phyloP scores from a whole-genome alignment of 2,888 invertebrate species.

The Maniola hyperantus region DNA sequence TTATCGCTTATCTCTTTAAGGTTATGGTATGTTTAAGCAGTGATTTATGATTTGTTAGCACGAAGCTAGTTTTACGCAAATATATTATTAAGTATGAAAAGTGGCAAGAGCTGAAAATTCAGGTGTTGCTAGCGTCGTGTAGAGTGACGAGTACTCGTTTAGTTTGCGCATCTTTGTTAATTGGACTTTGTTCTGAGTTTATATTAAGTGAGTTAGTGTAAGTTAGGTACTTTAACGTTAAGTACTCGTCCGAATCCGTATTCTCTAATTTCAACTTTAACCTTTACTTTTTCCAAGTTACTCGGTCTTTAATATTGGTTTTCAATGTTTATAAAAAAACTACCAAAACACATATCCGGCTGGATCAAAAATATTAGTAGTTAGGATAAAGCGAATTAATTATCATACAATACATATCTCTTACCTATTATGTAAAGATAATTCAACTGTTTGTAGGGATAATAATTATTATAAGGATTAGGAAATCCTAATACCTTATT shows the following conservation, averaged over 20 bases:
- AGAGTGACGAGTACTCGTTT: constrained; percentile 76
- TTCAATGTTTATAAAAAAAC: constrained; percentile 1
- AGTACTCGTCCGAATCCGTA: constrained; percentile 61
- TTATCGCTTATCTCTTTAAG: background rate
- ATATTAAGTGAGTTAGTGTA: constrained; percentile 53
- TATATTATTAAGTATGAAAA: background rate
- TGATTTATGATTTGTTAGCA: background rate
- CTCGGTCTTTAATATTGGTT: background rate
- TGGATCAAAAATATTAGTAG: constrained; percentile 28
- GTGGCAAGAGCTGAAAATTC: constrained; percentile 31
- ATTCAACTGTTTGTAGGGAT: background rate
- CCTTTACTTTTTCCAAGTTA: background rate
- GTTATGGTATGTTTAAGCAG: background rate
- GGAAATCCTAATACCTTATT: too few species aligned
- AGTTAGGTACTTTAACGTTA: constrained; percentile 57
- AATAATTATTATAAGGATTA: too few species aligned
- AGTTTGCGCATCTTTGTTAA: constrained; percentile 70
- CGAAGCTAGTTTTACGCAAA: background rate
- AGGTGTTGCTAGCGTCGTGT: constrained; percentile 51
- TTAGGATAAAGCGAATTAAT: background rate
- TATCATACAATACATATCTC: constrained; percentile 8
- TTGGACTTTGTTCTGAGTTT: constrained; percentile 52
- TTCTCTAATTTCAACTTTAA: constrained; percentile 6
- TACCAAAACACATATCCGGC: constrained; percentile 32
- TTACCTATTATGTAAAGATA: background rate